Percentiles rank a stretch among this genome's conserved stretches.
phyloP scores from a whole-genome alignment of 2,888 invertebrate genomes.

The Sinopyrophorus schimmeli region DNA sequence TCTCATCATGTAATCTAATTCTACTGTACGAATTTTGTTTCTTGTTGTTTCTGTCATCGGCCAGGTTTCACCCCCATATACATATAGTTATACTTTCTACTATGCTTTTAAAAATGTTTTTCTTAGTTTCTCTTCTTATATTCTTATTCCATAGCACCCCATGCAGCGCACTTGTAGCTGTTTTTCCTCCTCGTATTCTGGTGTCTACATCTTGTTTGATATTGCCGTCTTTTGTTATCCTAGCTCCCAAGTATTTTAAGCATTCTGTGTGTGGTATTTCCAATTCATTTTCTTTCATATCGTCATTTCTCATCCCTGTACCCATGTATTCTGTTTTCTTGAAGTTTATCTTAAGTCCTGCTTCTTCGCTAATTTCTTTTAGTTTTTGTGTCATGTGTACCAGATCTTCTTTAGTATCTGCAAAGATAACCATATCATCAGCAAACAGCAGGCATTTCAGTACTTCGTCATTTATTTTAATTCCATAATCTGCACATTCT shows the following conservation, averaged over 20 bases:
- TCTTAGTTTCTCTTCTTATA: too few relatives aligned
- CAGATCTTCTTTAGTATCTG: neutral
- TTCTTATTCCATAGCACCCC: conserved; percentile 1
- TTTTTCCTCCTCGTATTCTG: conserved; percentile 1
- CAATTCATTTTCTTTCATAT: too few relatives aligned
- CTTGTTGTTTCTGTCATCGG: too few relatives aligned
- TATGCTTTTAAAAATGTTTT: too few relatives aligned
- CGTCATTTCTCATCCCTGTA: conserved; percentile 2
- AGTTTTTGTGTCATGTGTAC: neutral
- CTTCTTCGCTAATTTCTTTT: neutral
- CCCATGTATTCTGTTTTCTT: neutral
- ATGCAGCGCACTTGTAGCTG: neutral
- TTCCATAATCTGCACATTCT: neutral
- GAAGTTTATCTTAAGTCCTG: neutral
- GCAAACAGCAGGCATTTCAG: neutral
- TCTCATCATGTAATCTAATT: too few relatives aligned
- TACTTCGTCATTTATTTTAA: neutral
- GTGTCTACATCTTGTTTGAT: neutral
- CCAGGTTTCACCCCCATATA: too few relatives aligned
- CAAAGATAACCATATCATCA: neutral
- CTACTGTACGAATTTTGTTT: too few relatives aligned
- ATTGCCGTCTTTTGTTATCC: neutral
- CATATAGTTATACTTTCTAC: too few relatives aligned
- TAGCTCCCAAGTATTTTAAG: conserved; percentile 1
- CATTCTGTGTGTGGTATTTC: too few relatives aligned